Percentiles rank a stretch among this genome's conserved stretches.
Evolutionary conservation across 2,888 invertebrate species (phyloP).

Genomic region (Trichogramma evanescens): DNA sequence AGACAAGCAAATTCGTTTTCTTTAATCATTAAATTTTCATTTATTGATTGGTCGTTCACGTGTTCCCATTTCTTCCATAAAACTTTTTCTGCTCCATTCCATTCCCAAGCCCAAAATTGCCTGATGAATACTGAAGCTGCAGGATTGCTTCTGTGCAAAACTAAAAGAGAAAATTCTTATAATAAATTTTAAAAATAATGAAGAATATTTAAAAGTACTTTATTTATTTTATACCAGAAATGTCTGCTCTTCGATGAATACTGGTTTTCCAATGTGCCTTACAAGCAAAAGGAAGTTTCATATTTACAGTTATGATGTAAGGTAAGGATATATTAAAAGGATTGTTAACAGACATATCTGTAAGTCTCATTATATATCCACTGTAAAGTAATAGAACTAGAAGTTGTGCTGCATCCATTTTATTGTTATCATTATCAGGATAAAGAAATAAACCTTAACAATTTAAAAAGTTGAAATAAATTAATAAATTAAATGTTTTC

Average conservation of each 20-base stretch:
- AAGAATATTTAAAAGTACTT: slow-evolving; percentile 3
- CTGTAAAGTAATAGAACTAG: slow-evolving; percentile 51
- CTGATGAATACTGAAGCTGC: slow-evolving; percentile 31
- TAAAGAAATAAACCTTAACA: slow-evolving; percentile 52
- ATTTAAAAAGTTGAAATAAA: slow-evolving; percentile 2
- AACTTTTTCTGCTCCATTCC: slow-evolving; percentile 31
- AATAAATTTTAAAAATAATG: slow-evolving; percentile 21
- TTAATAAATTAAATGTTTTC: slow-evolving; percentile 8
- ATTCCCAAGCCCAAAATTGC: slow-evolving; percentile 41
- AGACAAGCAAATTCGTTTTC: slow-evolving; percentile 50
- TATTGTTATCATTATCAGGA: slow-evolving; percentile 51
- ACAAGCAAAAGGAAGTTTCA: slow-evolving; percentile 50
- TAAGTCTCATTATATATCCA: slow-evolving; percentile 41
- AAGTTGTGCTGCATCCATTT: slow-evolving; percentile 49
- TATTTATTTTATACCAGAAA: slow-evolving; percentile 31
- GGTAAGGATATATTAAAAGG: slow-evolving; percentile 48
- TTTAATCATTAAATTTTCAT: slow-evolving; percentile 31
- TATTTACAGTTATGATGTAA: slow-evolving; percentile 43
- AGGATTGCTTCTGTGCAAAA: slow-evolving; percentile 29
- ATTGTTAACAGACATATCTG: slow-evolving; percentile 26
- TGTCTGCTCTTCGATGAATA: slow-evolving; percentile 39
- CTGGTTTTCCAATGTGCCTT: slow-evolving; percentile 50
- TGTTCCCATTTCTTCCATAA: slow-evolving; percentile 31
- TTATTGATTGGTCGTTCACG: slow-evolving; percentile 28
- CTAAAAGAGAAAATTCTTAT: slow-evolving; percentile 13